These are phyloP conservation scores for Lasioglossum zephyrum DNA, from an alignment of 2,888 invertebrate species.

Conservation along the genomic window DNA sequence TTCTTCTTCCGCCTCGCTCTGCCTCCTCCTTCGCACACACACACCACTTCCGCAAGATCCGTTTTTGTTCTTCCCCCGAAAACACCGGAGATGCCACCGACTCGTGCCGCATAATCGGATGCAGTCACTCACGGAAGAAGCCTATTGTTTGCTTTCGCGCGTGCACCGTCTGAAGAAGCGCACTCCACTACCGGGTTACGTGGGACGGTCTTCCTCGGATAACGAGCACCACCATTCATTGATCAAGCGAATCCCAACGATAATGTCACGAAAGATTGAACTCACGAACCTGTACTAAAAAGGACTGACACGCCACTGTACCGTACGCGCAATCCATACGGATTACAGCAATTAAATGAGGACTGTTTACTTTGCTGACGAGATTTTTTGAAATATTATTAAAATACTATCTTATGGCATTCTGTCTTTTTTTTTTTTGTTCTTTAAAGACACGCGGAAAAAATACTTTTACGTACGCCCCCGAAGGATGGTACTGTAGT, in stretches of 20 bases:
- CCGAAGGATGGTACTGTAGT: too few species aligned
- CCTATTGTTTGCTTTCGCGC: conserved; percentile 52
- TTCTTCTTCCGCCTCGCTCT: background rate
- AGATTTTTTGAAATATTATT: too few species aligned
- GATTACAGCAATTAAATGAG: background rate
- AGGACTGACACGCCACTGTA: background rate
- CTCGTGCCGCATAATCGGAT: conserved; percentile 50
- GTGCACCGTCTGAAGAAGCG: conserved; percentile 13
- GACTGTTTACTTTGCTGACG: background rate
- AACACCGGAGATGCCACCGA: conserved; percentile 44
- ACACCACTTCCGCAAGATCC: conserved; percentile 48
- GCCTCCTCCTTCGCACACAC: conserved; percentile 20
- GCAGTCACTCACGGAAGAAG: conserved; percentile 42
- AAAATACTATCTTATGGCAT: too few species aligned
- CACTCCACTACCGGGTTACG: conserved; percentile 29
- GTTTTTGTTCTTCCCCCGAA: conserved; percentile 57
- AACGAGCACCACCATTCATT: conserved; percentile 20
- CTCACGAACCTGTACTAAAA: background rate
- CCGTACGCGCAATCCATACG: background rate
- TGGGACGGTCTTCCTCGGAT: conserved; percentile 18
- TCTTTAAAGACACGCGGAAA: too few species aligned
- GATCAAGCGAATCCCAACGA: conserved; percentile 6
- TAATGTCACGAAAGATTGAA: background rate
- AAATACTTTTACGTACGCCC: too few species aligned
- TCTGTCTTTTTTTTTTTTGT: too few species aligned